Conservation (phyloP, 2,888 invertebrate species). For the Trissolcus japonicus region DNA sequence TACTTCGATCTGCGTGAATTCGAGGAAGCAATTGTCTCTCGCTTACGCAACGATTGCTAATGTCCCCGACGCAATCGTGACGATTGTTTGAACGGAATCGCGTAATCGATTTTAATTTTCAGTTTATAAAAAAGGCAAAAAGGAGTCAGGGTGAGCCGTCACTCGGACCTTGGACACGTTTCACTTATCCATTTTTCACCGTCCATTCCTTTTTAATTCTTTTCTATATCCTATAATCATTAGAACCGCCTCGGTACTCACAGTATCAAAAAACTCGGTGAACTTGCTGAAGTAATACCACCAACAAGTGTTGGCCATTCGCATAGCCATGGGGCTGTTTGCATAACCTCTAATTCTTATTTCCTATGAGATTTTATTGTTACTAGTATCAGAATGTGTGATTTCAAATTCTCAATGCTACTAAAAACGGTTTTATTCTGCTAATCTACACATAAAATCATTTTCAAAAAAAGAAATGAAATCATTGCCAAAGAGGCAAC, state of each 20-base stretch:
- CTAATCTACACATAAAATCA: too few species aligned
- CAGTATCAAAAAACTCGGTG: slow-evolving; percentile 97
- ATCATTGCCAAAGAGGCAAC: too few species aligned
- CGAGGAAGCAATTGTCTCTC: slow-evolving; percentile 27
- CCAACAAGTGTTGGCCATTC: slow-evolving; percentile 96
- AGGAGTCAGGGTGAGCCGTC: slow-evolving; percentile 55
- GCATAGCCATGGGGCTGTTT: slow-evolving; percentile 85
- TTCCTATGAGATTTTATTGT: too few species aligned
- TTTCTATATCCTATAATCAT: too few species aligned
- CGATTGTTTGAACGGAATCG: slow-evolving; percentile 23
- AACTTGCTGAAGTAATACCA: slow-evolving; percentile 98
- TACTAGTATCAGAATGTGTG: too few species aligned
- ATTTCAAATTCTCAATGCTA: too few species aligned
- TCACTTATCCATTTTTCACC: neutral
- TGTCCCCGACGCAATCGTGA: slow-evolving; percentile 23
- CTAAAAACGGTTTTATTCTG: too few species aligned
- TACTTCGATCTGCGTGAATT: neutral
- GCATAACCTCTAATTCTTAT: too few species aligned
- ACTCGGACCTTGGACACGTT: slow-evolving; percentile 39
- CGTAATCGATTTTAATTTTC: slow-evolving; percentile 13
- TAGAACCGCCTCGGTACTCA: slow-evolving; percentile 75
- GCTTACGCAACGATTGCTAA: slow-evolving; percentile 40
- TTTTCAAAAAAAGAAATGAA: too few species aligned
- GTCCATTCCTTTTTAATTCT: too few species aligned
- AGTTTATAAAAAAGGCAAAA: slow-evolving; percentile 1